Percentiles rank a stretch among this genome's conserved stretches.
Evolutionary conservation across 30 jellyfish, hydroid and myxozoan genomes (phyloP).

Genomic region (Aurelia coerulea): DNA sequence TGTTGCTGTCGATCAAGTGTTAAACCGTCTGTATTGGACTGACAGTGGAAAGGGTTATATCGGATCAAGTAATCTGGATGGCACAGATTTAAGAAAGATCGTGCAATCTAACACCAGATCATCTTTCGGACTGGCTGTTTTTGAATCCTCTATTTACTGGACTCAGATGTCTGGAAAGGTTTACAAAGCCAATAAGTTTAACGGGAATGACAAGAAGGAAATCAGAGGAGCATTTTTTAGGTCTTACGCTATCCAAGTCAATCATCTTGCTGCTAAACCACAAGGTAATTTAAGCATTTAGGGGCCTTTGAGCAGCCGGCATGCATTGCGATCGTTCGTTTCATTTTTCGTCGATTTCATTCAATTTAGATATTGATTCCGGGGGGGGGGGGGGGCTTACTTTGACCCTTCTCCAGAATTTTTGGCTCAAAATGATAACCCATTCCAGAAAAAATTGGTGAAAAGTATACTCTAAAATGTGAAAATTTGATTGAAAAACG

Average conservation of each 20-base stretch:
- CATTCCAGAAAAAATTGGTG: too few species aligned
- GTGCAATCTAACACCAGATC: constrained; percentile 45
- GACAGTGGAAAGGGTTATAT: constrained; percentile 70
- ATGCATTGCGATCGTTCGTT: too few species aligned
- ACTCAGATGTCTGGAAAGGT: constrained; percentile 71
- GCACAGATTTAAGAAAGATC: constrained; percentile 60
- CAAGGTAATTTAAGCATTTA: constrained; percentile 35
- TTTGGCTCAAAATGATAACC: too few species aligned
- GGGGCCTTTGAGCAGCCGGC: too few species aligned
- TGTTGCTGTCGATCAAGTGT: constrained; percentile 76
- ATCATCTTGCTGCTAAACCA: constrained; percentile 88
- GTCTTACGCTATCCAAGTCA: constrained; percentile 79
- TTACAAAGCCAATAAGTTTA: constrained; percentile 74
- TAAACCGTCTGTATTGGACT: constrained; percentile 84
- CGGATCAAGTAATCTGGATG: constrained; percentile 89
- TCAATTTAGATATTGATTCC: too few species aligned
- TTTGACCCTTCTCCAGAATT: too few species aligned
- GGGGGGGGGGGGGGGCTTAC: too few species aligned
- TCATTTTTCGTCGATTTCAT: too few species aligned
- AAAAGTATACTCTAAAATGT: too few species aligned
- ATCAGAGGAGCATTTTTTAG: constrained; percentile 71
- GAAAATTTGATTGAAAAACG: too few species aligned
- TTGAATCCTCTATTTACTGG: constrained; percentile 91
- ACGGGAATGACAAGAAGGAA: constrained; percentile 63
- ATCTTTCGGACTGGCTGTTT: constrained; percentile 88